Evolutionary conservation across 2,797 vertebrate genomes (phyloP).

Genomic region (Buphagus erythrorhynchus): DNA sequence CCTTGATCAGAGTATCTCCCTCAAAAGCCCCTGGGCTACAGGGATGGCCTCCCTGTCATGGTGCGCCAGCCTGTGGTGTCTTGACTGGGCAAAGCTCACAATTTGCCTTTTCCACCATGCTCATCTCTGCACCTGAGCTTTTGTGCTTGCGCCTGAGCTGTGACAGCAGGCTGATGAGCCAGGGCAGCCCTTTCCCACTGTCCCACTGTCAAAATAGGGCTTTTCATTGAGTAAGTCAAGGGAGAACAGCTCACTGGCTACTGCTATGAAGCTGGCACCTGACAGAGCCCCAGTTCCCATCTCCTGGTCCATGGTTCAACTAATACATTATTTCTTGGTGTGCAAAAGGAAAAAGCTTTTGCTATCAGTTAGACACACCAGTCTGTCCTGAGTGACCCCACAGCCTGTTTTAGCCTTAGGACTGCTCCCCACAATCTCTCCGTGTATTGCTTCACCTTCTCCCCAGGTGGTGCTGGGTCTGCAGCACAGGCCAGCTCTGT

Average conservation of each 20-base stretch:
- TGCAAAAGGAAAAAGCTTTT: not conserved
- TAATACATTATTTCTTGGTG: not conserved
- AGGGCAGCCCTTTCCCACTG: not conserved
- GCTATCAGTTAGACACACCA: not conserved
- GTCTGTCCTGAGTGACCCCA: not conserved
- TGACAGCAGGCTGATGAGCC: not conserved
- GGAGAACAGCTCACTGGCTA: not conserved
- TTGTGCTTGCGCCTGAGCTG: not conserved
- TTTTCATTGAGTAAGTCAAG: not conserved
- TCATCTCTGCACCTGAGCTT: not conserved
- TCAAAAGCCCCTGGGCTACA: not conserved
- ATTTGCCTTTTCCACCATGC: not conserved
- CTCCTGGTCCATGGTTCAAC: not conserved
- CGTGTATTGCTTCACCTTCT: accelerated
- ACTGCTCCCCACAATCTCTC: not conserved
- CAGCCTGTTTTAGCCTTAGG: not conserved
- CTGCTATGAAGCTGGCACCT: not conserved
- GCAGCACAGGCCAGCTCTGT: not conserved
- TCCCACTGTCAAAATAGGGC: not conserved
- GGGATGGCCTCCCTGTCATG: accelerated
- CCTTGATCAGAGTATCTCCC: not conserved
- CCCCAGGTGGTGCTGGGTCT: not conserved
- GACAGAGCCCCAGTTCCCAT: not conserved
- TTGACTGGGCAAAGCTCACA: not conserved
- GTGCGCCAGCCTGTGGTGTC: accelerated